These are phyloP conservation scores for Callosobruchus maculatus DNA, from an alignment of 2,888 invertebrate genomes.

Conservation along the genomic window DNA sequence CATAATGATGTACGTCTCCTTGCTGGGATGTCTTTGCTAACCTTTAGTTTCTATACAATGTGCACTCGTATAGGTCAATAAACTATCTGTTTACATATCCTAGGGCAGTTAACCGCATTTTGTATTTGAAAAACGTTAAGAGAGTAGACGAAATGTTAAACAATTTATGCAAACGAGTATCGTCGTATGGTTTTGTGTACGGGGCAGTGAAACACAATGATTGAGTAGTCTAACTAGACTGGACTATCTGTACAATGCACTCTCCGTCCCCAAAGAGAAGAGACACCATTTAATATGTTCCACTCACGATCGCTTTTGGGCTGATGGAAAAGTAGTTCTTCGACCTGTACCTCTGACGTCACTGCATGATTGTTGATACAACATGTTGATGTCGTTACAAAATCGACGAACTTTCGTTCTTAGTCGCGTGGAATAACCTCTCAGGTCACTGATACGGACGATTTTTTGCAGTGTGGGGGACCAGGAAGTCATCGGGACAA, in stretches of 20 bases:
- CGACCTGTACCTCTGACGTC: neutral
- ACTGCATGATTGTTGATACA: neutral
- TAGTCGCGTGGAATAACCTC: neutral
- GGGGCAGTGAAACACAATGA: no score
- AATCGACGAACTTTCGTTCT: neutral
- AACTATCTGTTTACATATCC: no score
- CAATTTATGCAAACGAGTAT: no score
- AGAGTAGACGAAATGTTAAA: neutral
- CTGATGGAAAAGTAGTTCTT: neutral
- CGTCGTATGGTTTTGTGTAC: no score
- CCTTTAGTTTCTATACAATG: no score
- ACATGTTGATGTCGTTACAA: neutral
- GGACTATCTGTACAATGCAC: neutral
- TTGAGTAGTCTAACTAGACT: neutral
- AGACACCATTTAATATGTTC: neutral
- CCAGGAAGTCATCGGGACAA: neutral
- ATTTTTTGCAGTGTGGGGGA: neutral
- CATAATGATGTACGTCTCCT: no score
- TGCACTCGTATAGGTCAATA: no score
- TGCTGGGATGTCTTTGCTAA: no score
- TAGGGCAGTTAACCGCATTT: no score
- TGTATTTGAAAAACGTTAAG: neutral
- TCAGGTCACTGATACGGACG: neutral
- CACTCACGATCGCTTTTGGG: neutral
- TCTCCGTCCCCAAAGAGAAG: neutral